Conservation (phyloP, 2,797 vertebrate genomes). For the Phylloscopus collybita region DNA sequence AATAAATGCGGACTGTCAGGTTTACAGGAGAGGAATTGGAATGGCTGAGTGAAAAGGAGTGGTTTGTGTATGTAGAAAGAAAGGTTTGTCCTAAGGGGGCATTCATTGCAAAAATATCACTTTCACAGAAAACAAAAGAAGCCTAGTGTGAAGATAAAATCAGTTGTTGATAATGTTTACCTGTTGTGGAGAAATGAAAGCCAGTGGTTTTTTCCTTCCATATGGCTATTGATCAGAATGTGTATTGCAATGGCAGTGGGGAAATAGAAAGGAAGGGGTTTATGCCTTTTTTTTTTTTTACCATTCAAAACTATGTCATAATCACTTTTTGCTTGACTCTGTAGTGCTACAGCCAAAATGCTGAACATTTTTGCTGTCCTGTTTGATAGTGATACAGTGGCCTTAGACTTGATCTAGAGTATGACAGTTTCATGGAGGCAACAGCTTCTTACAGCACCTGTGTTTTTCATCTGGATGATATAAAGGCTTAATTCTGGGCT, state of each 20-base stretch:
- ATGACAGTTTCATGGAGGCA: background rate
- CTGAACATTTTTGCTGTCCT: background rate
- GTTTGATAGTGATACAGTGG: background rate
- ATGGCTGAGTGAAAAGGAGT: background rate
- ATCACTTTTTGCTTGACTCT: background rate
- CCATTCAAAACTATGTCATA: background rate
- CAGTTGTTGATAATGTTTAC: background rate
- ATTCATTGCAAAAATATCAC: background rate
- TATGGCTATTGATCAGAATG: accelerated
- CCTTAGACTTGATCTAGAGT: background rate
- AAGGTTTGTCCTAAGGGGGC: background rate
- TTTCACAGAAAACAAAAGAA: background rate
- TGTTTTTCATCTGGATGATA: background rate
- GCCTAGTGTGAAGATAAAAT: background rate
- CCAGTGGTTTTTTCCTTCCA: background rate
- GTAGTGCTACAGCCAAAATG: background rate
- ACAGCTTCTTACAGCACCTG: background rate
- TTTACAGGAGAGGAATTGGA: background rate
- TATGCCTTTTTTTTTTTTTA: background rate
- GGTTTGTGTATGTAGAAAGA: background rate
- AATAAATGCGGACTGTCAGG: background rate
- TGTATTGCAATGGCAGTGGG: background rate
- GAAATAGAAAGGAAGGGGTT: background rate
- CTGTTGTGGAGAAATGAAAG: background rate
- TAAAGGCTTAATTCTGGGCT: background rate